These are phyloP conservation scores for Drosophila pseudotakahashii DNA, from an alignment of 2,888 invertebrate genomes.

Conservation along the genomic window DNA sequence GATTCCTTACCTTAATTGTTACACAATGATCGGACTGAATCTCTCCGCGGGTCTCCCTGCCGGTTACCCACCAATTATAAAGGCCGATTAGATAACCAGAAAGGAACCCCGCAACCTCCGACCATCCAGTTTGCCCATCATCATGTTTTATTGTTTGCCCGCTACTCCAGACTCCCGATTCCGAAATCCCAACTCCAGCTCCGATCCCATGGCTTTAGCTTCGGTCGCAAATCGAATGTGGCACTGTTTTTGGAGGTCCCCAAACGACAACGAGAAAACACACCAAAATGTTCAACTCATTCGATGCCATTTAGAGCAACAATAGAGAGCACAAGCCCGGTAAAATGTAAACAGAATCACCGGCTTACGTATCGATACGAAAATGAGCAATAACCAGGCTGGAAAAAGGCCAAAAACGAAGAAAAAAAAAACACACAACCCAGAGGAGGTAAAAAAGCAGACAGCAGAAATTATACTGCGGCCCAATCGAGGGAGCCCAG, in stretches of 20 bases:
- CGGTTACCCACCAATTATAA: conserved; percentile 76
- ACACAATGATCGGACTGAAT: conserved; percentile 79
- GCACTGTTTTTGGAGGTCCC: conserved; percentile 60
- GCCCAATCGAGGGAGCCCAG: conserved; percentile 36
- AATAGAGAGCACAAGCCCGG: conserved; percentile 67
- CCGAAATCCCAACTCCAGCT: background rate
- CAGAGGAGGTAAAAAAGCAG: conserved; percentile 13
- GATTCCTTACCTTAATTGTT: conserved; percentile 75
- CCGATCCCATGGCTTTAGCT: conserved; percentile 7
- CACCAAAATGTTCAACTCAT: conserved; percentile 64
- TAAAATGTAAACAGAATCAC: conserved; percentile 68
- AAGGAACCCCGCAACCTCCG: conserved; percentile 46
- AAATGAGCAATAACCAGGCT: conserved; percentile 74
- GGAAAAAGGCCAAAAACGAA: background rate
- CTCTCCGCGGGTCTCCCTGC: conserved; percentile 50
- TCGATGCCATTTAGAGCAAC: conserved; percentile 78
- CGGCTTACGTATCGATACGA: conserved; percentile 69
- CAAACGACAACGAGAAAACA: conserved; percentile 23
- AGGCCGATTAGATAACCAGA: conserved; percentile 79
- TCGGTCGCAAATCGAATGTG: conserved; percentile 38
- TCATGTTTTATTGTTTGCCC: conserved; percentile 68
- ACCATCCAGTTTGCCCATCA: conserved; percentile 63
- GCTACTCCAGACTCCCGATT: background rate
- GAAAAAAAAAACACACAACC: background rate
- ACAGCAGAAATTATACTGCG: conserved; percentile 45